Conservation (phyloP, 2,113 vertebrate genomes). For the Anas platyrhynchos region DNA sequence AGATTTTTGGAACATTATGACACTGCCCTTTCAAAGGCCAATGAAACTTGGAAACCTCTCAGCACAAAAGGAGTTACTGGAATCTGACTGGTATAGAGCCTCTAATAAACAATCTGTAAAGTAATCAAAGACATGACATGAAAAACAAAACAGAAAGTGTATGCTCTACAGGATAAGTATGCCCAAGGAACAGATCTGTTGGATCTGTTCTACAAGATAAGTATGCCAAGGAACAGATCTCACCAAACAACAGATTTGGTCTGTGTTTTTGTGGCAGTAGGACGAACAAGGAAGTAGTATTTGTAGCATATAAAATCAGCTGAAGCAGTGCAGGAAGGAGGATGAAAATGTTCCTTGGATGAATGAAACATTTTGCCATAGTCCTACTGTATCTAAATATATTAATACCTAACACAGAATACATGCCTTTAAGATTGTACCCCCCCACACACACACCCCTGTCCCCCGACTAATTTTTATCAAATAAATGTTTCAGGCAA, state of each 20-base stretch:
- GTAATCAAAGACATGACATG: not conserved
- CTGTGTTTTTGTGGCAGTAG: not conserved
- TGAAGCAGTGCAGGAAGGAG: not conserved
- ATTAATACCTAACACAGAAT: not conserved
- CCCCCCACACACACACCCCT: too few species aligned
- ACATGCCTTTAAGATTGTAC: not conserved
- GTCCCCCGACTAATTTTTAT: accelerated
- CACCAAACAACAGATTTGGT: not conserved
- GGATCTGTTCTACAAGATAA: too few species aligned
- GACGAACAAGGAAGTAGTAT: not conserved
- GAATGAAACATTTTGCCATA: not conserved
- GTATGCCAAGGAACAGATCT: not conserved
- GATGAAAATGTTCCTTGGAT: not conserved
- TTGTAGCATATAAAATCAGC: not conserved
- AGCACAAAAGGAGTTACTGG: not conserved
- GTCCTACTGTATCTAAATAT: not conserved
- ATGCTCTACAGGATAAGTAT: not conserved
- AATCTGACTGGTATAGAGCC: not conserved
- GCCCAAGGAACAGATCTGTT: too few species aligned
- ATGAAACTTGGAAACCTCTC: not conserved
- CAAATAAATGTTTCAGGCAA: not conserved
- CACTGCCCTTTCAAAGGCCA: not conserved
- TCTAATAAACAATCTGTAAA: not conserved
- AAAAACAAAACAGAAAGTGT: not conserved
- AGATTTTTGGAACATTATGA: not conserved